phyloP scores from a whole-genome alignment of 2,888 invertebrate genomes.

The Cyclophora albipunctata region DNA sequence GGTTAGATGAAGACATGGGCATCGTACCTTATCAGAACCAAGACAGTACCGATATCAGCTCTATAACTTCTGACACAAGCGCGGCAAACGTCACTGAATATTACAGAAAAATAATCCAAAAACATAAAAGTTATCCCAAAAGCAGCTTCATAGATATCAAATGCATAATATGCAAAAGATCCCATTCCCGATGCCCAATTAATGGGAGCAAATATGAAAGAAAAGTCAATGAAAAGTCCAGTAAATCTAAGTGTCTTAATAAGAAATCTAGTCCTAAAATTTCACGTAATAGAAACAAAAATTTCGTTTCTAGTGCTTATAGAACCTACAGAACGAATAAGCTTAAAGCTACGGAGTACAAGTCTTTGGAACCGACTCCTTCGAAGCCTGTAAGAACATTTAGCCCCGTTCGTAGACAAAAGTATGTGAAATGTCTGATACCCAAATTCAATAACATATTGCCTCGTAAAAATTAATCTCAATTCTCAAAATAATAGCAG shows the following conservation, averaged over 20 bases:
- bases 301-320: conserved; percentile 22
- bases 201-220: conserved; percentile 13
- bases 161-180: conserved; percentile 14
- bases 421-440: no score
- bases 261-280: conserved; percentile 23
- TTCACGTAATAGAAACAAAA: conserved; percentile 23
- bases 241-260: conserved; percentile 24
- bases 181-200: conserved; percentile 16
- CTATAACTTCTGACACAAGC: conserved; percentile 30
- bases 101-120: conserved; percentile 25
- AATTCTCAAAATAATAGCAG: no score
- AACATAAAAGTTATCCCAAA: conserved; percentile 14
- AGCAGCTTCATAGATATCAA: conserved; percentile 7
- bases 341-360: conserved; percentile 17
- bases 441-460: no score
- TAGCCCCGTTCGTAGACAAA: no score
- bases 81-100: conserved; percentile 17
- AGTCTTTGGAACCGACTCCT: conserved; percentile 21
- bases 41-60: conserved; percentile 24
- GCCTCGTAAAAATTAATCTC: no score
- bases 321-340: conserved; percentile 18
- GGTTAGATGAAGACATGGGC: conserved; percentile 39
- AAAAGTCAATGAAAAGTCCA: conserved; percentile 23
- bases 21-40: conserved; percentile 23
- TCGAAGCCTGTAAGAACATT: conserved; percentile 38